Evolutionary conservation across 1,140 invertebrate species (phyloP), one percentile per base, ranked within the genome.

Genomic region (Bombus sylvicola): DNA sequence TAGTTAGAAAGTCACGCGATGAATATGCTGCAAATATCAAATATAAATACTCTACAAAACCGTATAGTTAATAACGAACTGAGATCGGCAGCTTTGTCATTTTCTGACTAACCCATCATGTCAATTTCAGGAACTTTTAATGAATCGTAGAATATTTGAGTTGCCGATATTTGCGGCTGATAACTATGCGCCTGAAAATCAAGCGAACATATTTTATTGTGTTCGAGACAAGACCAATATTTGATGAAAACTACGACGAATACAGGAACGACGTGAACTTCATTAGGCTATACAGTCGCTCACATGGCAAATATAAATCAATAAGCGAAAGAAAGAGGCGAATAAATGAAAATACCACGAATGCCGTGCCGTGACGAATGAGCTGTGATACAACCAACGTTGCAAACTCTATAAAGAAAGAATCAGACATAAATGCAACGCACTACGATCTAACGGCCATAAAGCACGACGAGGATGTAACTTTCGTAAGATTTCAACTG

Each of bases 341-440:
- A 77, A 62, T 41, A 77, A 77, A 64, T 25, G 75, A 62, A 77
- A 53, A 28, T 59, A 28, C 37, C 53, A 28, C 57, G 34, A 76
- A 39, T 59, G 13, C 12, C 18, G 59, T 22, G 34, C 28, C 37
- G 28, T 77, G 75, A 77, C 59, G 57, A 64, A 77, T 64, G 75
- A 31, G 25, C 37, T 39, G 75, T 39, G 37, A 77, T 77, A 41
- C 37, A 62, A 77, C 31, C 28, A 37, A 31, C 53, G 75, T 3
- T 64, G 28, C 25, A 15, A n/a, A 78, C 28, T 62, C 57, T 31
- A 41, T 22, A 78, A 64, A 76, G 41, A 77, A 41, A 64, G 15
- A 47, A 78, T 78, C 75, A 39, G 75, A 39, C 41, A 66, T 78
- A 78, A 78, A 78, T 31, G 59, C 28, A 34, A 76, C 25, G 13